Evolutionary conservation across 1,140 invertebrate genomes (phyloP).

Genomic region (Drosophila repletoides): DNA sequence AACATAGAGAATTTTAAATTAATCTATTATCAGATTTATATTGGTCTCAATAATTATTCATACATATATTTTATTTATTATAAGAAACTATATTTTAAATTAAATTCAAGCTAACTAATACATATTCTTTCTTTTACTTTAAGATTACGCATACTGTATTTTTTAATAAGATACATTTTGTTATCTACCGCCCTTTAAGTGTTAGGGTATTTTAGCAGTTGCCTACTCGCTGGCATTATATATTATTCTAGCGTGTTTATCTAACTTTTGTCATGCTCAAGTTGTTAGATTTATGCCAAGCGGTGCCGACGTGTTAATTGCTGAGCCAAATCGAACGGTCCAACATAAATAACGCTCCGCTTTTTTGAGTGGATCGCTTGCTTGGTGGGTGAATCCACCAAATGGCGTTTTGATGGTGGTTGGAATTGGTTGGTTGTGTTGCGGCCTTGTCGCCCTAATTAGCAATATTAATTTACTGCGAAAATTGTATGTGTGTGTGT

Average conservation of each 20-base stretch:
- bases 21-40: too few species aligned
- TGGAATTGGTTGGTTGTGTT: background rate
- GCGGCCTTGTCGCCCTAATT: constrained; percentile 38
- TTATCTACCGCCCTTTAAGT: too few species aligned
- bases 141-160: too few species aligned
- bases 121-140: too few species aligned
- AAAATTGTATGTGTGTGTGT: constrained; percentile 38
- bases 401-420: background rate
- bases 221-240: background rate
- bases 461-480: constrained; percentile 57
- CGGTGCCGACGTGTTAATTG: constrained; percentile 35
- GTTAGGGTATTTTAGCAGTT: background rate
- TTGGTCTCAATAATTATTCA: too few species aligned
- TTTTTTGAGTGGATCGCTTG: constrained; percentile 1
- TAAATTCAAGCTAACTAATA: too few species aligned
- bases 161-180: too few species aligned
- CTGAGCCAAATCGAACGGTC: constrained; percentile 16
- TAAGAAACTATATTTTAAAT: too few species aligned
- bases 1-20: too few species aligned
- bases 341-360: constrained; percentile 23
- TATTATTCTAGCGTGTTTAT: background rate
- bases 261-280: constrained; percentile 7
- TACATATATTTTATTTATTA: too few species aligned
- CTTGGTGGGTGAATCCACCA: background rate
- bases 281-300: constrained; percentile 29